Conservation (phyloP, 2,797 vertebrate species). For the Phoebastria nigripes region DNA sequence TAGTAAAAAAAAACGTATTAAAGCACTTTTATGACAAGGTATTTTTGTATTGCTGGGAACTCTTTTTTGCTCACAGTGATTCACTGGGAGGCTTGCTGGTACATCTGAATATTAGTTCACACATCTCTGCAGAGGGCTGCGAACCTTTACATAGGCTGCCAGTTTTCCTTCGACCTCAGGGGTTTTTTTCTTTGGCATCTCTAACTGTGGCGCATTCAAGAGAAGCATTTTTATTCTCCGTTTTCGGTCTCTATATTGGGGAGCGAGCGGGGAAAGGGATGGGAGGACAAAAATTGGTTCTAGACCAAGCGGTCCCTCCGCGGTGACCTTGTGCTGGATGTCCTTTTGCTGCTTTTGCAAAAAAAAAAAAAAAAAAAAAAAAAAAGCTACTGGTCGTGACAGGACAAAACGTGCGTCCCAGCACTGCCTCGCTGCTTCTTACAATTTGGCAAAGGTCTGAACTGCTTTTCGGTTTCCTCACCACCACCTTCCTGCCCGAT, state of each 20-base stretch:
- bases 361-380: no score
- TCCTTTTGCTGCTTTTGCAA: neutral
- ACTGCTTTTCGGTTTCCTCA: neutral
- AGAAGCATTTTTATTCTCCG: neutral
- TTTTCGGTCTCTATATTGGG: neutral
- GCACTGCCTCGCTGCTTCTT: neutral
- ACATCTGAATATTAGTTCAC: neutral
- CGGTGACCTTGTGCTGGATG: neutral
- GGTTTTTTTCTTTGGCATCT: neutral
- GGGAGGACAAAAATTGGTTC: neutral
- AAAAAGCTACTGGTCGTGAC: neutral
- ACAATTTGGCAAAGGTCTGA: neutral
- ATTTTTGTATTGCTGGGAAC: neutral
- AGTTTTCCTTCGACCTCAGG: neutral
- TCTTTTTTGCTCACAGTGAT: neutral
- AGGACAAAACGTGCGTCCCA: neutral
- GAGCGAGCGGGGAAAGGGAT: neutral
- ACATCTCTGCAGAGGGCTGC: neutral
- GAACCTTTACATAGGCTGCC: neutral
- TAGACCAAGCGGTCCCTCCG: neutral
- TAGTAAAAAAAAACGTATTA: neutral
- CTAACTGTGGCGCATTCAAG: neutral
- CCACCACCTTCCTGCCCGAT: neutral
- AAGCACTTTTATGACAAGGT: neutral
- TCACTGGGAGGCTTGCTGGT: neutral